phyloP scores from a whole-genome alignment of 2,797 vertebrate species.

The Muscicapa striata region DNA sequence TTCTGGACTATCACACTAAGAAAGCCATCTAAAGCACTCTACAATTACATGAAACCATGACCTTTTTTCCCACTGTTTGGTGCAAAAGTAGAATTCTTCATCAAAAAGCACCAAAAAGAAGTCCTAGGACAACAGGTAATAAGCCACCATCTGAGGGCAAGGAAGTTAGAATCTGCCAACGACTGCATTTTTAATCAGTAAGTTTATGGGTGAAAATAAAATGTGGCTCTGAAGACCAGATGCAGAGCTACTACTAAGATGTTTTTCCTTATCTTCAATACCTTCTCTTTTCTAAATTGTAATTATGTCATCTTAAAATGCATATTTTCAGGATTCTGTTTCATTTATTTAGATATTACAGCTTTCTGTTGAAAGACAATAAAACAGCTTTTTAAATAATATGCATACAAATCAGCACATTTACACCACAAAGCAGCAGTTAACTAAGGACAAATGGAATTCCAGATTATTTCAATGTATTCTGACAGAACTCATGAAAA shows the following conservation, averaged over 20 bases:
- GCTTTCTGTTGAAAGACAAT: not conserved
- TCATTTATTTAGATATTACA: not conserved
- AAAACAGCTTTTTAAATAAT: not conserved
- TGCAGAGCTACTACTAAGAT: not conserved
- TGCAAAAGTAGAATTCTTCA: not conserved
- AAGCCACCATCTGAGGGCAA: not conserved
- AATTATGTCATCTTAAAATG: not conserved
- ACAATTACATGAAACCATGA: not conserved
- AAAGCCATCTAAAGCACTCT: not conserved
- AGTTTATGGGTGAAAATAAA: too few species aligned
- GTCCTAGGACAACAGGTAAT: not conserved
- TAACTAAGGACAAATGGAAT: not conserved
- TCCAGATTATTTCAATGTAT: not conserved
- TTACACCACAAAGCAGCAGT: not conserved
- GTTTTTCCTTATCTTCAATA: not conserved
- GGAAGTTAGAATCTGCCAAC: not conserved
- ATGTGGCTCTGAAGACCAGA: not conserved
- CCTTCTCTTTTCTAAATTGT: not conserved
- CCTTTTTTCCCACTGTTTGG: not conserved
- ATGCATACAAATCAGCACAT: not conserved
- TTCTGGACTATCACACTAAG: not conserved
- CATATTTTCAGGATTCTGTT: not conserved
- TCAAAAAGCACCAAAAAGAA: not conserved
- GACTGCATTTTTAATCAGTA: not conserved
- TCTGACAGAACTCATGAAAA: not conserved